Conservation (phyloP, 1,140 invertebrate species). For the fruit fly (Drosophila melanogaster) region Release_6_plus_ISO1_MT NC_004354.4:1214501-1215000, state of each 20-base stretch:
- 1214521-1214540: constrained; percentile 92
- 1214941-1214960: background rate
- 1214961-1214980: constrained; percentile 8
- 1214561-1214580: constrained; percentile 91
- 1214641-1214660: constrained; percentile 90
- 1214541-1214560: constrained; percentile 91
- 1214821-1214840: background rate
- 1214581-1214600: constrained; percentile 90
- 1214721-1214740: constrained; percentile 7
- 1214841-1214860: too few relatives aligned
- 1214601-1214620: constrained; percentile 90
- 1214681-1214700: background rate
- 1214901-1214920: too few relatives aligned
- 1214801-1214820: background rate
- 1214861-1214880: too few relatives aligned
- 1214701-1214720: background rate
- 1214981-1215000: constrained; percentile 13
- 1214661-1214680: constrained; percentile 88
- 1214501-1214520: constrained; percentile 90
- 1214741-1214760: background rate
- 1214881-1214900: too few relatives aligned
- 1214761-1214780: constrained; percentile 16
- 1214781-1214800: background rate
- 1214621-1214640: constrained; percentile 92
- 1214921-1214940: background rate